A percentile compares a stretch with the other conserved stretches of the same genome.
These are phyloP conservation scores for Pangasianodon hypophthalmus DNA, from an alignment of 2,113 vertebrate genomes.

Conservation along the genomic window DNA sequence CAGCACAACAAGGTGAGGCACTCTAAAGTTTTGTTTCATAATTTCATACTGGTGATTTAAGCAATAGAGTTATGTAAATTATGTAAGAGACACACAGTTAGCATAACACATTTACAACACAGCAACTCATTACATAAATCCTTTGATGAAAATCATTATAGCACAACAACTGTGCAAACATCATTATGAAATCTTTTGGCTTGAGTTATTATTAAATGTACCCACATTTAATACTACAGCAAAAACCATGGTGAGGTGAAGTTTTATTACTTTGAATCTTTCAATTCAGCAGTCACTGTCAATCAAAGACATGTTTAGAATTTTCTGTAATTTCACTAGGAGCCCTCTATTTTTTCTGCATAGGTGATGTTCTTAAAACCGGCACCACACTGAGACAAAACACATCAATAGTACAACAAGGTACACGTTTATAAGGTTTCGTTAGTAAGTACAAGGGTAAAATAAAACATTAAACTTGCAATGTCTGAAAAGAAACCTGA, in stretches of 20 bases:
- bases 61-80: too few relatives aligned
- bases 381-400: background rate
- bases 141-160: too few relatives aligned
- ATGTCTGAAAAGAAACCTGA: too few relatives aligned
- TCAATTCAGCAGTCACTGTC: too few relatives aligned
- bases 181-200: background rate
- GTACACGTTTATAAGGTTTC: background rate
- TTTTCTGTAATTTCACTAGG: background rate
- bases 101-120: too few relatives aligned
- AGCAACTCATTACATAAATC: too few relatives aligned
- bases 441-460: background rate
- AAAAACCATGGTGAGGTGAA: background rate
- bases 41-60: too few relatives aligned
- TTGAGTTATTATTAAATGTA: background rate
- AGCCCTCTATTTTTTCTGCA: background rate
- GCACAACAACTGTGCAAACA: too few relatives aligned
- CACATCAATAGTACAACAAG: background rate
- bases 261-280: background rate
- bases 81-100: too few relatives aligned
- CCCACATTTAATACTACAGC: background rate
- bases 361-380: background rate
- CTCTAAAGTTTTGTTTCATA: too few relatives aligned
- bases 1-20: too few relatives aligned
- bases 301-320: background rate
- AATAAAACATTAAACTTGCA: too few relatives aligned